Evolutionary conservation across 2,888 invertebrate genomes (phyloP), one percentile per base, ranked within the genome.

Genomic region (Cinara cedri): DNA sequence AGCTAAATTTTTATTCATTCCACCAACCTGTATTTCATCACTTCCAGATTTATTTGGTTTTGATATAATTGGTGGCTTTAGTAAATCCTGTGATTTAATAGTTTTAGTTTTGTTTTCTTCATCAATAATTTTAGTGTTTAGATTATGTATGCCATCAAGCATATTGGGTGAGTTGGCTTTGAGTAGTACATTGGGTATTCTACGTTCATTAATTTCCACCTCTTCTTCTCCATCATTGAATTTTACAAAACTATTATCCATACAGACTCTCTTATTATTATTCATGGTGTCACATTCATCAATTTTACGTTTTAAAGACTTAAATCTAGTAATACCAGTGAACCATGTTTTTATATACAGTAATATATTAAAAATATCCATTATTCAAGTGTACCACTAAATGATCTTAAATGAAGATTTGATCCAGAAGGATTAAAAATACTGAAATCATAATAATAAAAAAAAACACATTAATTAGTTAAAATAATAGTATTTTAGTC

Each of bases 221-320:
- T 55, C 66, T 19, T 76, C 76, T 57, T 76, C 66, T 6, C 26
- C 24, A 54, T 76, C 66, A 76, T 66, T 55, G 1, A 76, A 44
- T 76, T 66, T 55, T 26, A 76, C 76, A 24, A 76, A 46, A 14
- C 57, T 66, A 26, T 76, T 55, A n/a, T 76, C 66, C 76, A 76
- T 66, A 3, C 76, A 66, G 0, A 19, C 19, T 76, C 66, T 66
- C 66, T 76, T 76, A 55, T 26, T 34, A 34, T 34, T 76, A 26
- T n/a, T 63, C 26, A 76, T 19, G 26, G 1, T 19, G 57, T 66
- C 76, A 57, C 55, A 66, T 8, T 66, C 55, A 57, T 66, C 66
- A 26, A 57, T 24, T 44, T 76, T 76, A 16, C 76, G 76, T 76
- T 76, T 76, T 19, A 13, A n/a, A n/a, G 44, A 11, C 55, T 55